Base-by-base conservation (phyloP, 2,113 vertebrate genomes). In the Asarcornis scutulata region DNA sequence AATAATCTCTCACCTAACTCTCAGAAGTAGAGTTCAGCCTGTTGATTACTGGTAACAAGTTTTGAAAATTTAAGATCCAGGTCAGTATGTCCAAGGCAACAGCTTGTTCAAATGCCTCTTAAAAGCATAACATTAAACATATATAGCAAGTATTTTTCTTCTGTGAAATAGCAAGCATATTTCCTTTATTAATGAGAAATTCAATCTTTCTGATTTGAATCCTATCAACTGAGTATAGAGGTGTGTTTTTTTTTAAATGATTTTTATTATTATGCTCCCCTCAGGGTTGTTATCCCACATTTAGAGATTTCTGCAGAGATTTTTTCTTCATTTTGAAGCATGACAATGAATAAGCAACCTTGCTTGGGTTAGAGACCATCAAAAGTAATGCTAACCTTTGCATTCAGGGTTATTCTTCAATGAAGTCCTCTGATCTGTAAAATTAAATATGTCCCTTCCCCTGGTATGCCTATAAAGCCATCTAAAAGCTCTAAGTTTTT, bases 91-190 rank as follows among this genome's bases (percentile, higher is more conserved):
- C 38, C 12, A 7, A 86, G 18, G 17, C 13, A 93, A 34, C 21
- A n/a, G 55, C 87, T 79, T 89, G 27, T 38, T 87, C 42, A 90
- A 40, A 93, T 22, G 58, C 64, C 75, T 91, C 7, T 69, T 50
- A 81, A 84, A 95, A 78, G 58, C 62, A 44, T 71, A 56, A 96
- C 32, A 36, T 85, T 93, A 93, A 92, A 68, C 22, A n/a, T 55
- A 64, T 25, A 31, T 42, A 73, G 68, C 17, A 34, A 76, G 1
- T 46, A 63, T 83, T 91, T 96, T 86, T 83, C 36, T 68, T 79
- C 56, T 56, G 4, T 66, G 79, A 89, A 63, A 69, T 52, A 17
- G 62, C 67, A 88, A 58, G 3, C 8, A 3, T 86, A 50, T 89
- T 82, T 77, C 7, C 27, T 64, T 68, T 74, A 63, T 63, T 81